Base-by-base conservation (phyloP, 2,113 vertebrate genomes). In the Indicator indicator region DNA sequence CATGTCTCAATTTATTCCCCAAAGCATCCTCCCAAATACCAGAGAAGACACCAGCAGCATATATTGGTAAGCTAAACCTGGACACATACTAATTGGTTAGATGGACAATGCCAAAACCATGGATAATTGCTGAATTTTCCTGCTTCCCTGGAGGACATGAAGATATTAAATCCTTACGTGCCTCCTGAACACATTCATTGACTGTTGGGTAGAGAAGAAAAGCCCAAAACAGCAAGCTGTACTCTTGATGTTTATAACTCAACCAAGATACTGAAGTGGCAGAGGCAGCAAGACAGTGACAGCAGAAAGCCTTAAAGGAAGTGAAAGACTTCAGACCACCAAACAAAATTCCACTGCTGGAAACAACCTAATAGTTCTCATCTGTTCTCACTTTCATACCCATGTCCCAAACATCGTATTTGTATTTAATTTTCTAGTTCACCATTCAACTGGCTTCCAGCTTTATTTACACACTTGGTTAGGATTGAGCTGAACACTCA, bases 341-440 rank as follows among this genome's bases (percentile, higher is more conserved):
- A 19, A 54, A 93, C 75, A 70, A 36, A 42, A 19, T 4, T 19
- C 46, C 38, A 76, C 26, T 58, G 69, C 62, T 55, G 46, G 59
- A 75, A 89, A 72, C 38, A 92, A 78, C 48, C 15, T 62, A 71
- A 27, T 32, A 64, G 77, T 3, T 1, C 23, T 92, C 70, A 84
- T 72, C 81, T 65, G 67, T 85, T 89, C 70, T 69, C n/a, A 70
- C 72, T 93, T 85, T 70, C 48, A 59, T 9, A 59, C 40, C n/a
- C 0, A 0, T 69, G 83, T 42, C 83, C 69, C 72, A 68, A 55
- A 83, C 84, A 59, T 21, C 38, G 32, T 28, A 42, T 59, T 86
- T 88, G 30, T 76, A 70, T 87, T 96, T 89, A 17, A 89, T 89
- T 93, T 89, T 95, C 93, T 77, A 38, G 78, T 79, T 93, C 33